Percentiles rank a stretch among this genome's conserved stretches.
Conservation (phyloP, 2,797 vertebrate species). For the Amblyraja radiata region DNA sequence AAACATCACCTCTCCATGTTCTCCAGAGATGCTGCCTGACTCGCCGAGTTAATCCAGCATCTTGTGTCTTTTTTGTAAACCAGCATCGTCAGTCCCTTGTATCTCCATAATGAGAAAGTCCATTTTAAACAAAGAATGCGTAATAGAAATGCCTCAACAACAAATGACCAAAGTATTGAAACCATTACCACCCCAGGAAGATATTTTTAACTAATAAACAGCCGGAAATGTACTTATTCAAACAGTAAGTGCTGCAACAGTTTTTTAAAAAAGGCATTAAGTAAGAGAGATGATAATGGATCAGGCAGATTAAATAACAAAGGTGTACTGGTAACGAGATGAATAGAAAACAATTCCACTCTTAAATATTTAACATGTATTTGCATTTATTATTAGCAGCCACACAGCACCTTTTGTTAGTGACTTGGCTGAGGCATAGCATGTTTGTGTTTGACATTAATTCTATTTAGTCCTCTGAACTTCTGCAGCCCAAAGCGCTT, state of each 20-base stretch:
- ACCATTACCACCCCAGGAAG: not conserved
- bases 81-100: too few species aligned
- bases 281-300: not conserved
- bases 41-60: too few species aligned
- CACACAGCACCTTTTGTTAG: not conserved
- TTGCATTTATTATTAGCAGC: constrained; percentile 33
- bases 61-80: too few species aligned
- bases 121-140: not conserved
- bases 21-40: too few species aligned
- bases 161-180: not conserved
- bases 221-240: not conserved
- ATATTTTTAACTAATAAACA: not conserved
- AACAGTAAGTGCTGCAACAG: not conserved
- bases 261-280: not conserved
- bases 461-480: not conserved
- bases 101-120: not conserved
- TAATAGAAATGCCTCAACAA: not conserved
- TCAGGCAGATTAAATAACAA: not conserved
- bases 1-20: too few species aligned
- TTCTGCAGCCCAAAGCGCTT: not conserved
- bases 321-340: not conserved
- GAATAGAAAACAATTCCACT: not conserved
- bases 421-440: not conserved
- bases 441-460: not conserved
- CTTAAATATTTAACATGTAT: constrained; percentile 32